phyloP scores from a whole-genome alignment of 2,113 vertebrate species.

The Mustelus asterias region DNA sequence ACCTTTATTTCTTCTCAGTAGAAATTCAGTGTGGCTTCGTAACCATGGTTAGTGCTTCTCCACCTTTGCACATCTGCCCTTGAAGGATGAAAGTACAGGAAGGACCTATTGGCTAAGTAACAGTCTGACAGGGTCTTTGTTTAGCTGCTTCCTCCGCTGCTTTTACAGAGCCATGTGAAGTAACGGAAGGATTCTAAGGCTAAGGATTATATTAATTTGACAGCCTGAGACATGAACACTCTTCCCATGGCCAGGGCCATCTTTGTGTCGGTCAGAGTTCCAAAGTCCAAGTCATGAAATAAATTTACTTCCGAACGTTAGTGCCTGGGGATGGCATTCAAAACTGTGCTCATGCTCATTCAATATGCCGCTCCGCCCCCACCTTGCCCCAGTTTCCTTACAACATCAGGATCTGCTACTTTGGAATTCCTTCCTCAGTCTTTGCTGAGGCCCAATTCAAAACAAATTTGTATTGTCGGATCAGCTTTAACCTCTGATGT shows the following conservation, averaged over 20 bases:
- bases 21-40: neutral
- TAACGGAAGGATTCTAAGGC: neutral
- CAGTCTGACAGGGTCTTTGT: neutral
- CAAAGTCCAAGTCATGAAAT: neutral
- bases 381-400: neutral
- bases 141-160: neutral
- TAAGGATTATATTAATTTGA: neutral
- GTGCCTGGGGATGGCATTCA: neutral
- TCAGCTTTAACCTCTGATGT: conserved; percentile 3
- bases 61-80: neutral
- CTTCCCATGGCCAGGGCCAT: neutral
- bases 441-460: neutral
- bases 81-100: neutral
- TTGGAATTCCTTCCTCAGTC: neutral
- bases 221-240: neutral
- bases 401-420: neutral
- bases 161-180: neutral
- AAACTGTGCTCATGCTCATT: neutral
- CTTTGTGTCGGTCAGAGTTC: neutral
- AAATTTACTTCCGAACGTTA: neutral
- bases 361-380: neutral
- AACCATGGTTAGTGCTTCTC: neutral
- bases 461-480: conserved; percentile 3
- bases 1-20: neutral
- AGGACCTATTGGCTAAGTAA: neutral